Base-by-base conservation (phyloP, 2,113 vertebrate species). In the Spea bombifrons region DNA sequence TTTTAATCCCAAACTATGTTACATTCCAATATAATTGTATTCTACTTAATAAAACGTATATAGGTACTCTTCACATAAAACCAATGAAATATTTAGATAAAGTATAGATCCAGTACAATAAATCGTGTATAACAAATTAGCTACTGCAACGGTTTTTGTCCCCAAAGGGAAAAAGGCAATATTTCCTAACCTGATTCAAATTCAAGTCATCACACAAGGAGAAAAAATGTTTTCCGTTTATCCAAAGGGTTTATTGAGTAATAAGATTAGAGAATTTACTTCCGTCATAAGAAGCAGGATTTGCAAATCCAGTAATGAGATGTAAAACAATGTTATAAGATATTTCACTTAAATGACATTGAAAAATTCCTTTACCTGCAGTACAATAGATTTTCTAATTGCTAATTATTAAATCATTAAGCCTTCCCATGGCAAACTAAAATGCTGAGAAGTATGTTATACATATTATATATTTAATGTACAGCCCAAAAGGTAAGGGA, bases 191-290 rank as follows among this genome's bases (percentile, higher is more conserved):
- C 44, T 7, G 15, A 61, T 46, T 73, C 50, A 17, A 17, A 63
- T 45, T 63, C 45, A 3, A 63, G 71, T 47, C 55, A 63, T 73
- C 59, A 50, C 15, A 48, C 5, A 16, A 46, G 16, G 49, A 64
- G n/a, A 64, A 74, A 48, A 64, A 74, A n/a, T 43, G 53, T 71
- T 48, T 61, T 73, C 44, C 10, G 48, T 74, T 48, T 64, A 74
- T 61, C 72, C 72, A 74, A 74, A 63, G 59, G 57, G 72, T 63
- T 74, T 74, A 74, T 49, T 64, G 72, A 30, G 59, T 61, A 47
- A 64, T 30, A 74, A 30, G 46, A 74, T 64, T 64, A 30, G 8
- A 64, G 46, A 17, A 49, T 47, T 10, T 63, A 74, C 64, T 63
- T 49, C 57, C 8, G 30, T 12, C 13, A 8, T 13, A 74, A 13